Percentiles rank a stretch among this genome's conserved stretches.
Evolutionary conservation across 2,888 invertebrate species (phyloP).

Genomic region (Dicyrtoma fusca): DNA sequence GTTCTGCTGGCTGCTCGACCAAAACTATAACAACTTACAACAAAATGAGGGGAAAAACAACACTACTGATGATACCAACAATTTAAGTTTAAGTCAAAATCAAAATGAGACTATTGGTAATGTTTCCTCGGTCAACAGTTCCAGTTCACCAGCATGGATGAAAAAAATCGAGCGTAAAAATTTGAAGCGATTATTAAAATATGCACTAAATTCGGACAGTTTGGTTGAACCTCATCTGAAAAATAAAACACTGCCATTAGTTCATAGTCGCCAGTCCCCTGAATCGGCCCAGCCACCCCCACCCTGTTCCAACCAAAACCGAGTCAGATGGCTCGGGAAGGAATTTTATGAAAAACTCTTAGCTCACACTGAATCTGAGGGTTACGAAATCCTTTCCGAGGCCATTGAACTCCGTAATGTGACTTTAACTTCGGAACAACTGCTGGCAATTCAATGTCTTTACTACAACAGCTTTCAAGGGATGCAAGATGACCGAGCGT

Average conservation of each 20-base stretch:
- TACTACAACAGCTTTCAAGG: conserved; percentile 26
- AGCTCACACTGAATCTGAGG: conserved; percentile 9
- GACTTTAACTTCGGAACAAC: conserved; percentile 8
- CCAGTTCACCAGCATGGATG: background rate
- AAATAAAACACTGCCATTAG: background rate
- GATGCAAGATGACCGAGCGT: conserved; percentile 12
- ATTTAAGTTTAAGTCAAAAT: background rate
- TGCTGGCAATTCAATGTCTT: conserved; percentile 21
- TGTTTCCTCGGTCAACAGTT: too few relatives aligned
- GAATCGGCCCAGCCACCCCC: too few relatives aligned
- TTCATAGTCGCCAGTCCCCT: too few relatives aligned
- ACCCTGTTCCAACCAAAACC: too few relatives aligned
- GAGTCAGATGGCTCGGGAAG: background rate
- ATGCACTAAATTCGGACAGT: background rate
- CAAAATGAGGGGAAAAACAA: too few relatives aligned
- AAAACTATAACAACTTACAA: too few relatives aligned
- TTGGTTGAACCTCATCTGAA: too few relatives aligned
- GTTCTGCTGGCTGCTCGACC: background rate
- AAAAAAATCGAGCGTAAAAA: conserved; percentile 21
- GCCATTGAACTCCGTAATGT: conserved; percentile 8
- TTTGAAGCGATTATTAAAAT: conserved; percentile 22
- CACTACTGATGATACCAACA: background rate
- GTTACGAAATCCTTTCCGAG: conserved; percentile 25
- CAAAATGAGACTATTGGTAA: too few relatives aligned
- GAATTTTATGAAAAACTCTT: conserved; percentile 1